phyloP scores from a whole-genome alignment of 2,797 vertebrate genomes.

The Florisuga fusca region DNA sequence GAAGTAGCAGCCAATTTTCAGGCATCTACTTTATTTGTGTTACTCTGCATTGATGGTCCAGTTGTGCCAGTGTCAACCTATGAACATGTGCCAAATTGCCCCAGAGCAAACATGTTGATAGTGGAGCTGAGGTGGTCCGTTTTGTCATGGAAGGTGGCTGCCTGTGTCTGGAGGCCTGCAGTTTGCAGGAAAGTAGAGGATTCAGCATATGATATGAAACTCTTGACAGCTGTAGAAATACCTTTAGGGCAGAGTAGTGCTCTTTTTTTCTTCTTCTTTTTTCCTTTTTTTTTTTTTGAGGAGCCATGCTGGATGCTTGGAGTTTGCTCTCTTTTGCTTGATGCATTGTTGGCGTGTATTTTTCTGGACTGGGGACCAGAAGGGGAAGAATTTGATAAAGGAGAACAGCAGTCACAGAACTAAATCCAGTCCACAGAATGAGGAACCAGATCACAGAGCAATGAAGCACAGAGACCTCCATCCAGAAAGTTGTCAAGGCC shows the following conservation, averaged over 20 bases:
- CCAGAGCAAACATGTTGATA: not conserved
- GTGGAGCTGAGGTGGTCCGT: not conserved
- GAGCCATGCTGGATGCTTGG: not conserved
- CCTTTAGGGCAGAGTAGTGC: not conserved
- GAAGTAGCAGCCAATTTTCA: not conserved
- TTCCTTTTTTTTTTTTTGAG: not conserved
- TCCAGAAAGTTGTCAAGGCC: not conserved
- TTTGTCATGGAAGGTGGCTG: not conserved
- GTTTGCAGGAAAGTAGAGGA: not conserved
- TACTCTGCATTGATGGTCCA: not conserved
- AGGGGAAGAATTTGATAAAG: not conserved
- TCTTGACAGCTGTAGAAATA: not conserved
- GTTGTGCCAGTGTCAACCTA: not conserved
- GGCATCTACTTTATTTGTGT: not conserved
- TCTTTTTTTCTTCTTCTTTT: not conserved
- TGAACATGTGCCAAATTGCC: not conserved
- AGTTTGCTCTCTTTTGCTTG: not conserved
- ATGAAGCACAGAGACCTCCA: not conserved
- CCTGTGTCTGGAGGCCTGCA: not conserved
- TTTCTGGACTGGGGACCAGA: not conserved
- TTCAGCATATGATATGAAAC: not conserved
- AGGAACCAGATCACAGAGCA: not conserved
- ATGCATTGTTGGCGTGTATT: not conserved
- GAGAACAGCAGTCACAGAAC: not conserved
- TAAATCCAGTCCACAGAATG: not conserved